A percentile compares a stretch with the other conserved stretches of the same genome.
These are phyloP conservation scores for Isoperla grammatica DNA, from an alignment of 2,888 invertebrate species.

Conservation along the genomic window DNA sequence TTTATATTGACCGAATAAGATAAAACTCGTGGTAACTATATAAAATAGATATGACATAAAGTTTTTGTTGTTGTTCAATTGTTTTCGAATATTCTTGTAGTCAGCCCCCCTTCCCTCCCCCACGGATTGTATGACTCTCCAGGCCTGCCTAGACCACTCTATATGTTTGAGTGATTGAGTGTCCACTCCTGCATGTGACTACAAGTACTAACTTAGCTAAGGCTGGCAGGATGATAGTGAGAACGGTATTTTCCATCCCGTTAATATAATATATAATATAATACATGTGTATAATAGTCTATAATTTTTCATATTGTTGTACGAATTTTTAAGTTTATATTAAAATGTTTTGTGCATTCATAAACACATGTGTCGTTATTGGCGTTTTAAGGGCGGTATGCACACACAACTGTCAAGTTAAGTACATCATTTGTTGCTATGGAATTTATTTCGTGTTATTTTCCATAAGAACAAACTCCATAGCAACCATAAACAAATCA, in stretches of 20 bases:
- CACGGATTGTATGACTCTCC: background rate
- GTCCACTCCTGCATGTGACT: background rate
- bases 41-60: conserved; percentile 6
- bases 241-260: conserved; percentile 63
- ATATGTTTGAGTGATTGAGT: background rate
- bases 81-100: background rate
- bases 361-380: conserved; percentile 25
- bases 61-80: background rate
- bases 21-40: conserved; percentile 2
- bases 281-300: conserved; percentile 61
- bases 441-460: too few species aligned
- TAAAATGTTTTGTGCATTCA: conserved; percentile 79
- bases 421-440: too few species aligned
- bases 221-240: conserved; percentile 46
- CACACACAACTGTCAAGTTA: too few species aligned
- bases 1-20: conserved; percentile 6
- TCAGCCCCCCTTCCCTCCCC: background rate
- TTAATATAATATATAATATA: conserved; percentile 42
- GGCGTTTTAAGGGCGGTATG: too few species aligned
- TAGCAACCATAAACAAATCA: too few species aligned
- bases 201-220: conserved; percentile 18
- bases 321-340: conserved; percentile 82
- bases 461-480: too few species aligned
- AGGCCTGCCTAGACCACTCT: background rate
- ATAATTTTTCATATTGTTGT: conserved; percentile 84